Evolutionary conservation across 1,140 invertebrate genomes (phyloP), one percentile per base, ranked within the genome.

Genomic region (Apocrypta bakeri): DNA sequence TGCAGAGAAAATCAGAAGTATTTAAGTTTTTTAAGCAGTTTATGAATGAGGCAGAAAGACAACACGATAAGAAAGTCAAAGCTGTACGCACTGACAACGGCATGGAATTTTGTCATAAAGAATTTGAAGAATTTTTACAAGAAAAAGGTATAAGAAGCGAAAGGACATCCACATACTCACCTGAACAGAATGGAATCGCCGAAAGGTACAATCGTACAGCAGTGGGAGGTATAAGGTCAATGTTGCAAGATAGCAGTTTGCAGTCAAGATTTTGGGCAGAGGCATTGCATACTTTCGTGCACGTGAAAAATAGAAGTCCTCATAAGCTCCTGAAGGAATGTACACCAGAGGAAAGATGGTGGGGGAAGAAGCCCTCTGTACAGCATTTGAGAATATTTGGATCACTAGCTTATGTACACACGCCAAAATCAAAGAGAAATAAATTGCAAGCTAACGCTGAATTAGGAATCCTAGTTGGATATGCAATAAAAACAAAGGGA

Each of bases 331-430:
- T 80, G 25, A 27, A 17, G 72, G 37, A 80, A 14, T 27, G 24
- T 31, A 83, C 74, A 48, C 72, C 81, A 37, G 61, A 75, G 12
- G 68, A 83, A 27, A 71, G 14, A 63, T 83, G 74, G 81, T 77
- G 33, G n/a, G 81, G 81, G n/a, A 42, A 77, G 24, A 78, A 83
- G 25, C 74, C 81, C 14, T 56, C 61, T 6, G 31, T 76, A 3
- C 29, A 48, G 29, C 81, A 83, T 31, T 48, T 83, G 12, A 33
- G 40, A 77, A 69, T 83, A n/a, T 83, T 77, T 25, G 73, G 81
- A n/a, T 76, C 81, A 1, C 63, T 66, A 2, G 81, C 48, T 12
- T 83, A 77, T 72, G 74, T 77, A 17, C 40, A 83, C 40, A 72
- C 69, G n/a, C 66, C 81, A 29, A 83, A 24, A 17, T 37, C 33